Conservation (phyloP, 2,888 invertebrate genomes). For the Ceramica pisi region DNA sequence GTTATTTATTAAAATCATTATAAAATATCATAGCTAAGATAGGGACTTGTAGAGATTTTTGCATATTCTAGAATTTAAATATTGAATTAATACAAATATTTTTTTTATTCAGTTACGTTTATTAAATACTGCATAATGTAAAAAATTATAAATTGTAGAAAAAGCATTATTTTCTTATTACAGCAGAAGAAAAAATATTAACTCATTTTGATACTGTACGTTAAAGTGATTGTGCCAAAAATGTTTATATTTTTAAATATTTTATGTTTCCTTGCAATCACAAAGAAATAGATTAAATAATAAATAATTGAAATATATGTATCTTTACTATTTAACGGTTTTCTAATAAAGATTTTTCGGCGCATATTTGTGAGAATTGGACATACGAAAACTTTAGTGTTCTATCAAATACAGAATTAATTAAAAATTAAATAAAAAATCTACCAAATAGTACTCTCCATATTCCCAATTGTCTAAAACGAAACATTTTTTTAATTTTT, state of each 20-base stretch:
- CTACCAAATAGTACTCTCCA: neutral
- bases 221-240: neutral
- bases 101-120: neutral
- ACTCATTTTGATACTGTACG: neutral
- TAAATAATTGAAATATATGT: conserved; percentile 1
- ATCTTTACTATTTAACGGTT: neutral
- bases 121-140: neutral
- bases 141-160: neutral
- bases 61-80: neutral
- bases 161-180: neutral
- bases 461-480: conserved; percentile 50
- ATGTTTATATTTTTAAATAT: neutral
- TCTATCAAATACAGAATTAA: conserved; percentile 50
- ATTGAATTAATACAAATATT: neutral
- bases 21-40: neutral
- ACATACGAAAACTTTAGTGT: conserved; percentile 36
- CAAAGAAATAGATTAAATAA: neutral
- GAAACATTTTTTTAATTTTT: conserved; percentile 41
- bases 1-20: neutral
- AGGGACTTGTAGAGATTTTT: neutral
- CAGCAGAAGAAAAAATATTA: neutral
- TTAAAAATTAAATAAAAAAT: conserved; percentile 22
- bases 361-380: neutral
- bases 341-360: neutral
- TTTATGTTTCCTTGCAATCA: neutral